Conservation (phyloP, 2,113 vertebrate genomes). For the Tupaia tana region DNA sequence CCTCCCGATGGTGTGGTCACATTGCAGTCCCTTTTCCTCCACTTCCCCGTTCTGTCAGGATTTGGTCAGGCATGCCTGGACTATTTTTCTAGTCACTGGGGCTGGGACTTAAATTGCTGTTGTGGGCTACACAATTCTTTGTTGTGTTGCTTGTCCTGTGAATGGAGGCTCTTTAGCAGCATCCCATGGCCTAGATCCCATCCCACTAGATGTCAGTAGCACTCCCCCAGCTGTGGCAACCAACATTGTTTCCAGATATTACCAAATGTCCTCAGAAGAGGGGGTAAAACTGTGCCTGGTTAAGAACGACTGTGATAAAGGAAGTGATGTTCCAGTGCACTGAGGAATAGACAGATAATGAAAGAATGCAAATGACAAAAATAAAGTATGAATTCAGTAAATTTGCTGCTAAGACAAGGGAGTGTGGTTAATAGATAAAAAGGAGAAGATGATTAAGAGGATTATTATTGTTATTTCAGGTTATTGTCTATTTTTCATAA, state of each 20-base stretch:
- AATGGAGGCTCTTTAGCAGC: neutral
- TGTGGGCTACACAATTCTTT: neutral
- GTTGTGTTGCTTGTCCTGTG: neutral
- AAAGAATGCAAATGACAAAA: neutral
- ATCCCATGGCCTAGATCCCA: neutral
- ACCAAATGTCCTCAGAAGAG: neutral
- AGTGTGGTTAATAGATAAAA: neutral
- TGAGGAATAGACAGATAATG: neutral
- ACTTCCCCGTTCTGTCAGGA: too few species aligned
- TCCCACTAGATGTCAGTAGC: neutral
- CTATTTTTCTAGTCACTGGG: too few species aligned
- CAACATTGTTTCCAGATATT: neutral
- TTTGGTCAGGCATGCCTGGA: too few species aligned
- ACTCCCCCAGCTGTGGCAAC: neutral
- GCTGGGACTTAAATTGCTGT: too few species aligned
- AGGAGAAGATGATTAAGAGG: neutral
- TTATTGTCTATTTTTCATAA: slow-evolving; percentile 19
- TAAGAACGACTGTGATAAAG: neutral
- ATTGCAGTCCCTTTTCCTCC: too few species aligned
- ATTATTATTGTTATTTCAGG: neutral
- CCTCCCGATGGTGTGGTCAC: too few species aligned
- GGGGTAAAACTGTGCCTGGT: neutral
- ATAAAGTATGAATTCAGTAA: neutral
- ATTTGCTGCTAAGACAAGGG: neutral
- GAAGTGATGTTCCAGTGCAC: neutral